phyloP scores from a whole-genome alignment of 92 coral and sea anemone genomes.

The Epizoanthus rinbou region DNA sequence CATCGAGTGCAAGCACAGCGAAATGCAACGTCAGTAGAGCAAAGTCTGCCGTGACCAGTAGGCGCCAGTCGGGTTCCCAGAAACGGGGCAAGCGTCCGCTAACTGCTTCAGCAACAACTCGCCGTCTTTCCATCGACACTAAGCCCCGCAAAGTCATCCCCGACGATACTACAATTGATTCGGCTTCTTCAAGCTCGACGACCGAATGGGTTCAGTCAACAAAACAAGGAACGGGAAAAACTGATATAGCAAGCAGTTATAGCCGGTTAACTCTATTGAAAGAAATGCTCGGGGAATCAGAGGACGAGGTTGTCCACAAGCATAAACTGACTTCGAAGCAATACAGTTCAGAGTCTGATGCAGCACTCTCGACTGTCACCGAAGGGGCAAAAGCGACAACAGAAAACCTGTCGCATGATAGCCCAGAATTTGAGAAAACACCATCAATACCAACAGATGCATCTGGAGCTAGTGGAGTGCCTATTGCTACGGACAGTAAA shows the following conservation, averaged over 20 bases:
- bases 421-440: neutral
- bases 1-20: neutral
- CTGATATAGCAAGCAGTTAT: neutral
- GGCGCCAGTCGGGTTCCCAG: neutral
- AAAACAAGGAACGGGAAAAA: neutral
- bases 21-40: neutral
- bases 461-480: neutral
- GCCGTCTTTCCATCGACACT: neutral
- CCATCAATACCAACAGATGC: neutral
- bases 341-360: neutral
- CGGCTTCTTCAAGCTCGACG: neutral
- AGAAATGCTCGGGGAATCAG: neutral
- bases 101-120: conserved; percentile 9
- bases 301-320: too few relatives aligned
- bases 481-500: neutral
- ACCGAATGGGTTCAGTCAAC: neutral
- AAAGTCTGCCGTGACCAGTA: conserved; percentile 24
- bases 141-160: neutral
- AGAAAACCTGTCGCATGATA: neutral
- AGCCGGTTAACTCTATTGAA: neutral
- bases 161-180: neutral
- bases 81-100: neutral
- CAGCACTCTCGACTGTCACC: neutral
- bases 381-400: neutral
- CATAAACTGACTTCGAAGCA: too few relatives aligned